Percentiles rank a stretch among this genome's conserved stretches.
Conservation (phyloP, 2,797 vertebrate genomes). For the Crocodylus rhombifer region DNA sequence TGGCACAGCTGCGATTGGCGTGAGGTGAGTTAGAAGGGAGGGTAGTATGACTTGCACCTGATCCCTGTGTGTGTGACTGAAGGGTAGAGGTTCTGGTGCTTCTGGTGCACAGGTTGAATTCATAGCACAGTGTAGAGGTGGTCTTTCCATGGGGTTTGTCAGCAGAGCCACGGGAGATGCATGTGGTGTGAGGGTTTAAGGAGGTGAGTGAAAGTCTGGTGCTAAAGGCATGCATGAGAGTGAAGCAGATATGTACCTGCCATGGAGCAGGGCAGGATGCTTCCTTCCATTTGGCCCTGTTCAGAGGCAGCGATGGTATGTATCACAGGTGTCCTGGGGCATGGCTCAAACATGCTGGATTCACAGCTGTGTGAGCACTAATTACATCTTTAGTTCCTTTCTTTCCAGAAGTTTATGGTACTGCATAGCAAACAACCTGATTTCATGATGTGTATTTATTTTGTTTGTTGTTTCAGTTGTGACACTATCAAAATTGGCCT, state of each 20-base stretch:
- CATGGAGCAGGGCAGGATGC: too few relatives aligned
- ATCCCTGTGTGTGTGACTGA: fast-evolving
- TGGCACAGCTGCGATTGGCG: background rate
- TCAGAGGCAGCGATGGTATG: too few relatives aligned
- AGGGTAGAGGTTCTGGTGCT: background rate
- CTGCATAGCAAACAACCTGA: background rate
- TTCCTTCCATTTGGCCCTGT: too few relatives aligned
- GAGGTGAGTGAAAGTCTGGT: too few relatives aligned
- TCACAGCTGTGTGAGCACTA: too few relatives aligned
- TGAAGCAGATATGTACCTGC: too few relatives aligned
- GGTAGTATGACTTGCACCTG: background rate
- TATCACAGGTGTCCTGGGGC: background rate
- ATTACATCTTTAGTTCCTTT: too few relatives aligned
- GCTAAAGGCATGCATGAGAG: too few relatives aligned
- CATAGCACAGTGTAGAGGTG: background rate
- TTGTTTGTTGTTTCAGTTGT: background rate
- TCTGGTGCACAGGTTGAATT: background rate
- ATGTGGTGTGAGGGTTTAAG: background rate
- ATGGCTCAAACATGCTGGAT: background rate
- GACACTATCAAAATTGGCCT: background rate
- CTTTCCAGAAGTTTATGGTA: too few relatives aligned
- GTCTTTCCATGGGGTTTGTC: fast-evolving
- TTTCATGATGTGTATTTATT: background rate
- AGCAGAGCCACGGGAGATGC: background rate
- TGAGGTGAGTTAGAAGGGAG: background rate